Evolutionary conservation across 2,113 vertebrate genomes (phyloP).

Genomic region (Lasiurus borealis): DNA sequence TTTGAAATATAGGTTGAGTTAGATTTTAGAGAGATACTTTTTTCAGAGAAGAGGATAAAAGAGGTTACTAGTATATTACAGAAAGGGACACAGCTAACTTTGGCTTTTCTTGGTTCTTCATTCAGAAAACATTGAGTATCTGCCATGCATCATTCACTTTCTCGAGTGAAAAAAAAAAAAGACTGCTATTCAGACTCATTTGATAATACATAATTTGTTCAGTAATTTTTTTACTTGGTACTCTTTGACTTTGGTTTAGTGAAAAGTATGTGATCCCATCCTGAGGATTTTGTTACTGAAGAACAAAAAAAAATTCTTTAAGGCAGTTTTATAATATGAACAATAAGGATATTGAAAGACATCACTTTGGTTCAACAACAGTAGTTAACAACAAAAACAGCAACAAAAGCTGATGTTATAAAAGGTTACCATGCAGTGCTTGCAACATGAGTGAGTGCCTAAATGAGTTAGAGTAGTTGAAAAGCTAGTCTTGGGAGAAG

Average conservation of each 20-base stretch:
- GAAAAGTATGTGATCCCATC: neutral
- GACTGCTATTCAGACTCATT: neutral
- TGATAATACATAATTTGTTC: slow-evolving; percentile 7
- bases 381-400: neutral
- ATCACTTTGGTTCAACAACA: neutral
- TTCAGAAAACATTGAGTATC: neutral
- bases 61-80: neutral
- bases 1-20: slow-evolving; percentile 25
- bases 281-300: slow-evolving; percentile 46
- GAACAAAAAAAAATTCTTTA: slow-evolving; percentile 46
- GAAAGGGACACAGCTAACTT: neutral
- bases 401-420: neutral
- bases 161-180: neutral
- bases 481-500: neutral
- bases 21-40: slow-evolving; percentile 16
- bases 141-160: slow-evolving; percentile 4
- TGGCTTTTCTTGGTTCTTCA: neutral
- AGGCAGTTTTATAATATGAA: slow-evolving; percentile 1
- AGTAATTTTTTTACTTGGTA: slow-evolving; percentile 40
- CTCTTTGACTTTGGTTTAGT: slow-evolving; percentile 38
- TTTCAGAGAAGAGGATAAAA: neutral
- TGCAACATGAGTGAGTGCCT: neutral
- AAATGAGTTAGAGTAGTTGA: neutral
- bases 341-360: neutral
- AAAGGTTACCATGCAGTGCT: neutral